Evolutionary conservation across 2,113 vertebrate species (phyloP), one percentile per base, ranked within the genome.

Genomic region (Fulmarus glacialis): DNA sequence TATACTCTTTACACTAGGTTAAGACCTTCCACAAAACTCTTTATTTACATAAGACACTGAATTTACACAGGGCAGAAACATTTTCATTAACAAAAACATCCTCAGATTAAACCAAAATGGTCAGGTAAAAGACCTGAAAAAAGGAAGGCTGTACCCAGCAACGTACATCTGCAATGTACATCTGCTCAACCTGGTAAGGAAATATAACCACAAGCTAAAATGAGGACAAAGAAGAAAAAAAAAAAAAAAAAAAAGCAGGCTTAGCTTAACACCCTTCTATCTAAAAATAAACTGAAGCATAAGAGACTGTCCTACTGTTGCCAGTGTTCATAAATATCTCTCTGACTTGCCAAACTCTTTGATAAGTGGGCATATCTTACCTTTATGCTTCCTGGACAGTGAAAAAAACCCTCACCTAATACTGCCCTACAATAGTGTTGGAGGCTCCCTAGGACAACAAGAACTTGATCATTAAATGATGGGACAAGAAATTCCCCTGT

Each of bases 191-290:
- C 63, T 95, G 63, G 72, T 92, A 90, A 79, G 67, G 78, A 96
- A 95, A 55, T 77, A 62, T 24, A 93, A 93, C 64, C 81, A 96
- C 87, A 94, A 93, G 29, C 34, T n/a, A 47, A 89, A 96, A 24
- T 8, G 24, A 94, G n/a, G 68, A 95, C 38, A 88, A 94, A 71
- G 34, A 13, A 0, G 2, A 24, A 53, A 78, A 32, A 58, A 7
- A 9, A n/a, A n/a, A 15, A n/a, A 19, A n/a, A 66, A 53, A 50
- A 67, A 45, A 77, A 7, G 11, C 29, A 71, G 12, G 32, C 73
- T 87, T 72, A 96, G 63, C 73, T 95, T 93, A 92, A 96, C 42
- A 98, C 55, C 71, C 95, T 97, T 93, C 52, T 95, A 53, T 27
- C 83, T 93, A 95, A 96, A 93, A 98, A 96, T 70, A 85, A 81